Evolutionary conservation across 2,797 vertebrate genomes (phyloP).

Genomic region (Gallinago stenura): DNA sequence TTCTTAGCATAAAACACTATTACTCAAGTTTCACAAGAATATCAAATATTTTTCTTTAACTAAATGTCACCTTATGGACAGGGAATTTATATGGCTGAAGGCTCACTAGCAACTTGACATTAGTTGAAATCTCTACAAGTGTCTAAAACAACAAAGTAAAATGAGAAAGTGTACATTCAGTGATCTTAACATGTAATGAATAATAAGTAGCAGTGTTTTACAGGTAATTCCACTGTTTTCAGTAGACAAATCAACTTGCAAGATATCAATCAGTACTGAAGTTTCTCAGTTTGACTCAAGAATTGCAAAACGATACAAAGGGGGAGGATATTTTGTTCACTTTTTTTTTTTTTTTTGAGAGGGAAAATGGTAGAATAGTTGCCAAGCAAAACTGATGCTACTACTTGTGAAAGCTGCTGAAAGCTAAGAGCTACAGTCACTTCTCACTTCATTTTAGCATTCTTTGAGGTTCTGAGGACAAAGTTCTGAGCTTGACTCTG

Average conservation of each 20-base stretch:
- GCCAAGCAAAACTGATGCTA: neutral
- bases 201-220: neutral
- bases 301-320: neutral
- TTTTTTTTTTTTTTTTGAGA: neutral
- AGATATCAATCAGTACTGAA: neutral
- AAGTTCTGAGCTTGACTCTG: neutral
- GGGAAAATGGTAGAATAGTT: neutral
- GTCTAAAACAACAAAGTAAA: neutral
- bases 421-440: neutral
- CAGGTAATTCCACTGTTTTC: neutral
- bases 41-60: neutral
- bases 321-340: accelerated
- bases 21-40: neutral
- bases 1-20: neutral
- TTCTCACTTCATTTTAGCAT: neutral
- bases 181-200: neutral
- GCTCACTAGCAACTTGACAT: neutral
- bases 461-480: neutral
- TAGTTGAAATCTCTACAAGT: neutral
- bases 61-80: neutral
- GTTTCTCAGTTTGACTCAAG: neutral
- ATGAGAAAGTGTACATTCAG: neutral
- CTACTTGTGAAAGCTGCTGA: neutral
- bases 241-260: neutral
- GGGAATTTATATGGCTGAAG: neutral